Base-by-base conservation (phyloP, 2,888 invertebrate species). In the Lydus trimaculatus region DNA sequence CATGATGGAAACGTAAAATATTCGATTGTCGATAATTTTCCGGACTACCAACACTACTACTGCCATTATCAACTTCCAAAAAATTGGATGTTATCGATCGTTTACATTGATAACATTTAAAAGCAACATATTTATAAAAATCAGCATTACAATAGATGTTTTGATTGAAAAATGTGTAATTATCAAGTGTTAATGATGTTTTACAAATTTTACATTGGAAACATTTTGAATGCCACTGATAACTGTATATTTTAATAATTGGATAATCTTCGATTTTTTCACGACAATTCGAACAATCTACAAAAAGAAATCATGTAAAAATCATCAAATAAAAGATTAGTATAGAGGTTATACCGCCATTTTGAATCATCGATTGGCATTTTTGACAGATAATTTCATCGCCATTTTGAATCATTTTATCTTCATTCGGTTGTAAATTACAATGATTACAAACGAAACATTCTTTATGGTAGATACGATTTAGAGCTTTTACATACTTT, bases 91-190 rank as follows among this genome's bases (percentile, higher is more conserved):
- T 15, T 7, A 56, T 56, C n/a, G n/a, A 2, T 28, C 28, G 15
- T 13, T 28, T 6, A 8, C 56, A 56, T 25, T 56, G 28, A 2
- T 56, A 15, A n/a, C 56, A 56, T 56, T 56, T 56, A 28, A n/a
- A 56, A 2, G 25, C 56, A 2, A 56, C 7, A 7, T 15, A 56
- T 56, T 25, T 13, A 56, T 28, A n/a, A 28, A 56, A 56, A 56
- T 56, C 56, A 7, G 4, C 1, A 25, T 56, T 56, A n/a, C 56
- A 56, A 56, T 56, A 56, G 25, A 56, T 13, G 13, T 56, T 25
- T 28, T 28, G 25, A 25, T 56, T 56, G 56, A 56, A 56, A 56
- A 56, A 56, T 7, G 56, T 28, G 4, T 56, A 56, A 56, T 56
- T 28, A 25, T 56, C 6, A 1, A 56, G 4, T 15, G 56, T 7